Percentiles rank a stretch among this genome's conserved stretches.
phyloP scores from a whole-genome alignment of 2,888 invertebrate species.

The Caenorhabditis panamensis region DNA sequence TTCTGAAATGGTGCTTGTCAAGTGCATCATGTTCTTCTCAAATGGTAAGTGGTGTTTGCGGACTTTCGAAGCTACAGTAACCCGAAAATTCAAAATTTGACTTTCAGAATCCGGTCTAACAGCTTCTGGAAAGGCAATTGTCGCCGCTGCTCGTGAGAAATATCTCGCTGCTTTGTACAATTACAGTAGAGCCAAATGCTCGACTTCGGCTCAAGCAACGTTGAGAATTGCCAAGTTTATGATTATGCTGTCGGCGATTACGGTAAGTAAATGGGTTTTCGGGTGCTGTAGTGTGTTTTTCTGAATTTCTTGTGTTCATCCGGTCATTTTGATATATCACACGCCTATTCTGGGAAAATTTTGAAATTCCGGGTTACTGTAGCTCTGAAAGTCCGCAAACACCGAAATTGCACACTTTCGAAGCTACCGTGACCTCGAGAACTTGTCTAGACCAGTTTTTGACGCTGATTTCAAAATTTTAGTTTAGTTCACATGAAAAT shows the following conservation, averaged over 20 bases:
- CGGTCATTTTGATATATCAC: no score
- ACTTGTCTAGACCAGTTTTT: no score
- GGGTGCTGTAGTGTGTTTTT: background rate
- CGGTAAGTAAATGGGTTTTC: constrained; percentile 49
- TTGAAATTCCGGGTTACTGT: background rate
- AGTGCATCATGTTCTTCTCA: constrained; percentile 68
- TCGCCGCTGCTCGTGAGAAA: constrained; percentile 58
- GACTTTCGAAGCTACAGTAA: constrained; percentile 1
- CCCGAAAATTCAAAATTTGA: constrained; percentile 2
- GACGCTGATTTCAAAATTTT: no score
- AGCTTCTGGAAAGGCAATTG: constrained; percentile 52
- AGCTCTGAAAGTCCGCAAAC: constrained; percentile 1
- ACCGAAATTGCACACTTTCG: background rate
- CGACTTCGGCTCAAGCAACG: constrained; percentile 61
- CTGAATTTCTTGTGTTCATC: background rate
- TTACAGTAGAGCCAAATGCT: constrained; percentile 62
- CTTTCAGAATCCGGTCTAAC: constrained; percentile 66
- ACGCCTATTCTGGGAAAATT: no score
- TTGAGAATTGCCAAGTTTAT: constrained; percentile 69
- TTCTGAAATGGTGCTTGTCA: constrained; percentile 67
- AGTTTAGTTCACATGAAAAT: no score
- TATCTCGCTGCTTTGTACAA: constrained; percentile 65
- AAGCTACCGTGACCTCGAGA: background rate
- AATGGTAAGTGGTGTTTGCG: constrained; percentile 52
- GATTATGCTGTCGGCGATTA: constrained; percentile 71